These are phyloP conservation scores for Actinernus sp. DNA, from an alignment of 92 coral and sea anemone species.

Conservation along the genomic window DNA sequence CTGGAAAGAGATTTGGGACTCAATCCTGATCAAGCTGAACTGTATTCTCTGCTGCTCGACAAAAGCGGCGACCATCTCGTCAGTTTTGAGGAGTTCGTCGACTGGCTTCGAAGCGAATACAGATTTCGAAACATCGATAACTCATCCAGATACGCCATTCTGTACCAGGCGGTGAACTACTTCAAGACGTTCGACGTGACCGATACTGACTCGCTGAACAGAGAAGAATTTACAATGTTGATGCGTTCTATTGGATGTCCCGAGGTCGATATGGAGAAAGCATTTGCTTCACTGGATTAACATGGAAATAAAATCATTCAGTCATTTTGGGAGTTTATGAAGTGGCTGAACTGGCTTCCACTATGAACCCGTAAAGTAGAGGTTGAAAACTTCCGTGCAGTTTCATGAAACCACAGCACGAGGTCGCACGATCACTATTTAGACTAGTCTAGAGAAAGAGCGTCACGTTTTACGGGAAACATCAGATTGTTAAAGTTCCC, in stretches of 20 bases:
- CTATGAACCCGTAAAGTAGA: no score
- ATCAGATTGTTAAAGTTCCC: no score
- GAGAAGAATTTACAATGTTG: constrained; percentile 48
- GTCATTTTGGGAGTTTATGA: constrained; percentile 82
- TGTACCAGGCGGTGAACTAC: constrained; percentile 55
- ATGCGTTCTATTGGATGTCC: constrained; percentile 66
- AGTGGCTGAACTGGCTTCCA: constrained; percentile 83
- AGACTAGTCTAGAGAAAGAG: no score
- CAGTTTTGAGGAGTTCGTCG: constrained; percentile 71
- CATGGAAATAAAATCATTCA: constrained; percentile 54
- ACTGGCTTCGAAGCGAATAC: constrained; percentile 83
- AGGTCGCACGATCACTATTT: no score
- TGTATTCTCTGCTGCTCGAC: constrained; percentile 69
- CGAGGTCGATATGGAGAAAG: constrained; percentile 25
- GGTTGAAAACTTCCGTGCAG: no score
- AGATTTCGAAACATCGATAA: constrained; percentile 60
- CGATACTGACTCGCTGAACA: constrained; percentile 47
- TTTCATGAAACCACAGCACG: no score
- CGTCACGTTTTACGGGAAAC: no score
- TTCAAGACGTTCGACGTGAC: constrained; percentile 65
- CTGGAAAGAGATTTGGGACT: constrained; percentile 76
- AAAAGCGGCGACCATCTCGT: constrained; percentile 69
- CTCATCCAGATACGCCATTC: constrained; percentile 33
- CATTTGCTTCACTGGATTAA: constrained; percentile 53
- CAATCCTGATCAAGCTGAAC: constrained; percentile 40